These are phyloP conservation scores for Chrosomus eos DNA, from an alignment of 2,797 vertebrate species.

Conservation along the genomic window DNA sequence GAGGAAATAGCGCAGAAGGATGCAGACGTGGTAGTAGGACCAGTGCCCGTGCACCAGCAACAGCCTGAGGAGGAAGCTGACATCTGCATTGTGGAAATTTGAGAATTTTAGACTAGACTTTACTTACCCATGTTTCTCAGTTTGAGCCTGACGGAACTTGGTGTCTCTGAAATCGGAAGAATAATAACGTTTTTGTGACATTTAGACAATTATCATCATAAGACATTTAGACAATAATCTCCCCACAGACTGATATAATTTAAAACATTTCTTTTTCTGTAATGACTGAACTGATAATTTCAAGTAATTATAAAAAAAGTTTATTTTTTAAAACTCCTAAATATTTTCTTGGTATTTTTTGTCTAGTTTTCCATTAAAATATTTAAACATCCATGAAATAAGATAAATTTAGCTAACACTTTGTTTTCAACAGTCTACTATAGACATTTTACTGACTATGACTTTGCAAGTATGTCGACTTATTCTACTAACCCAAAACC, in stretches of 20 bases:
- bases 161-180: neutral
- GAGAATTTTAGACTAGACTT: neutral
- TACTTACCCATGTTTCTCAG: neutral
- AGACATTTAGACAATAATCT: neutral
- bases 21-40: slow-evolving; percentile 87
- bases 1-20: slow-evolving; percentile 89
- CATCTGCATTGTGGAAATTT: slow-evolving; percentile 74
- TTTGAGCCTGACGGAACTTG: neutral
- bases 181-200: neutral
- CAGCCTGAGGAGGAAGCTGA: slow-evolving; percentile 85
- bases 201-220: neutral
- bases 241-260: neutral
- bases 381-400: neutral
- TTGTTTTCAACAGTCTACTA: neutral
- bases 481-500: too few species aligned
- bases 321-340: neutral
- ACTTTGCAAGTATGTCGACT: too few species aligned
- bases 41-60: slow-evolving; percentile 93
- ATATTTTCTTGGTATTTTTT: neutral
- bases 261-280: neutral
- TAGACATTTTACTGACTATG: too few species aligned
- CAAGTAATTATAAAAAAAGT: neutral
- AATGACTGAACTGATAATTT: neutral
- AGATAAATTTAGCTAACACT: neutral
- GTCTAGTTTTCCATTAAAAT: neutral